phyloP scores from a whole-genome alignment of 2,113 vertebrate species.

The Polypterus senegalus region DNA sequence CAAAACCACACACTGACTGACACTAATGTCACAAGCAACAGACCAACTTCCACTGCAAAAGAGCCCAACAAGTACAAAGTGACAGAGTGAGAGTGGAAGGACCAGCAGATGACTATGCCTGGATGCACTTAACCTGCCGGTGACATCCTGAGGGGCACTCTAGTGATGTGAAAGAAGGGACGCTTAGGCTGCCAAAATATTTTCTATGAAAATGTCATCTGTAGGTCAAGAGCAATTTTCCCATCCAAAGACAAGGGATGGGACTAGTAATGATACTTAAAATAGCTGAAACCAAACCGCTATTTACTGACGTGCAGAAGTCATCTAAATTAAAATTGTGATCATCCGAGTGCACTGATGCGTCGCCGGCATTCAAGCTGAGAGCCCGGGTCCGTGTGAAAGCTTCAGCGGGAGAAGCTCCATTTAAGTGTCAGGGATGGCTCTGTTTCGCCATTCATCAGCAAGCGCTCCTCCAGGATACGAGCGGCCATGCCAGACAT shows the following conservation, averaged over 20 bases:
- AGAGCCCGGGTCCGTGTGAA: constrained; percentile 6
- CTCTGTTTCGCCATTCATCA: constrained; percentile 4
- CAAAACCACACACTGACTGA: too few relatives aligned
- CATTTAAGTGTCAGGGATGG: constrained; percentile 9
- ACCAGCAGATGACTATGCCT: too few relatives aligned
- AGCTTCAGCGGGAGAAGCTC: not conserved
- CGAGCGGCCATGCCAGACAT: constrained; percentile 6
- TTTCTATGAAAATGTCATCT: too few relatives aligned
- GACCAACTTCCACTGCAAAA: too few relatives aligned
- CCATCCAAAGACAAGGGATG: not conserved
- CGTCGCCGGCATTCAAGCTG: not conserved
- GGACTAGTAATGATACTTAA: not conserved
- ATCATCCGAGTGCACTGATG: constrained; percentile 1
- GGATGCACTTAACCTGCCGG: too few relatives aligned
- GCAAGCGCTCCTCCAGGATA: not conserved
- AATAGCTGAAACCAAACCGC: constrained; percentile 3
- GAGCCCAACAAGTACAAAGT: too few relatives aligned
- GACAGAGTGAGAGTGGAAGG: too few relatives aligned
- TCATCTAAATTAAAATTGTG: constrained; percentile 3
- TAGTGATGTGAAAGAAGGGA: too few relatives aligned
- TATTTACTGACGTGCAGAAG: not conserved
- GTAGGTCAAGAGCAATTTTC: not conserved
- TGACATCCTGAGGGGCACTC: too few relatives aligned
- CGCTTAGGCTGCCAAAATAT: too few relatives aligned
- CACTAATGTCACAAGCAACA: too few relatives aligned